phyloP scores from a whole-genome alignment of 1,140 invertebrate genomes.

The Pseudachorutes palmiensis region DNA sequence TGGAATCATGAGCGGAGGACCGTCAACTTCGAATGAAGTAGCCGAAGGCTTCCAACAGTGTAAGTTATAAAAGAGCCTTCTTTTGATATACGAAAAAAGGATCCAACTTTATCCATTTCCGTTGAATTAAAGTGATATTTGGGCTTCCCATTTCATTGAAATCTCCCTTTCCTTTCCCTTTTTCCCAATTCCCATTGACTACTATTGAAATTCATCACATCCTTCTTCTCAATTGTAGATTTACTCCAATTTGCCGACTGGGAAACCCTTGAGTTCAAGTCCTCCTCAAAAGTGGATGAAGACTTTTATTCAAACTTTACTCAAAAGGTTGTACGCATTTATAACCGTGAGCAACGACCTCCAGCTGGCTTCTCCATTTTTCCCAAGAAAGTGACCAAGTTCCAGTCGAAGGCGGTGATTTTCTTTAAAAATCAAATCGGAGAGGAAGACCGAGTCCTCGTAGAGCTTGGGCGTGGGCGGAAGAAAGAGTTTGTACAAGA shows the following conservation, averaged over 20 bases:
- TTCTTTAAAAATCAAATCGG: slow-evolving; percentile 18
- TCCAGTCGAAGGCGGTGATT: slow-evolving; percentile 13
- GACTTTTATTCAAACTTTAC: slow-evolving; percentile 24
- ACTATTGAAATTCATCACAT: neutral
- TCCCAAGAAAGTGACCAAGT: slow-evolving; percentile 18
- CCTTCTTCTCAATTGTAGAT: slow-evolving; percentile 10
- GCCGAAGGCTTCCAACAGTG: neutral
- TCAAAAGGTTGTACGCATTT: slow-evolving; percentile 17
- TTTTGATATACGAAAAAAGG: neutral
- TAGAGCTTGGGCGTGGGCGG: slow-evolving; percentile 5
- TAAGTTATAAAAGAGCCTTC: neutral
- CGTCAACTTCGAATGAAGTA: slow-evolving; percentile 6
- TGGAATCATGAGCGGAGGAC: neutral
- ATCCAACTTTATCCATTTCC: neutral
- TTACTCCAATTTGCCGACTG: slow-evolving; percentile 13
- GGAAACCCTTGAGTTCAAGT: slow-evolving; percentile 17
- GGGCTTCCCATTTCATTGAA: neutral
- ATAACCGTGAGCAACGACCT: slow-evolving; percentile 16
- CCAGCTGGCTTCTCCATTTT: slow-evolving; percentile 19
- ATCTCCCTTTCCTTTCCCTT: neutral
- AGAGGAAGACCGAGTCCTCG: neutral
- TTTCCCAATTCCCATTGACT: neutral
- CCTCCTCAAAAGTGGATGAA: slow-evolving; percentile 10
- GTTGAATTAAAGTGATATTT: neutral
- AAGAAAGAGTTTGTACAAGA: neutral